These are phyloP conservation scores for Aphidoletes aphidimyza DNA, from an alignment of 2,888 invertebrate species.

Conservation along the genomic window DNA sequence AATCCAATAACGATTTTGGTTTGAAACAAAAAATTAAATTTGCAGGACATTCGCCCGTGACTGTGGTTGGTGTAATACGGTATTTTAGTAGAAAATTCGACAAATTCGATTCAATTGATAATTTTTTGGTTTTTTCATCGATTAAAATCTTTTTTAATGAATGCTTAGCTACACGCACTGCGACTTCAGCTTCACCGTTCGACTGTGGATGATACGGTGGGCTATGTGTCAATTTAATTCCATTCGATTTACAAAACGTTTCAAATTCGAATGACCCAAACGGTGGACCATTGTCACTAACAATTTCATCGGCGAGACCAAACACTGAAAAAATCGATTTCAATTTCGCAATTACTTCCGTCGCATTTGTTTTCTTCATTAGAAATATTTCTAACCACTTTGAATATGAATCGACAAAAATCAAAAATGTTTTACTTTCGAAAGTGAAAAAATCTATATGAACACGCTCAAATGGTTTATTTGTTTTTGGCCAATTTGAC, in stretches of 20 bases:
- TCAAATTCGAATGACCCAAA: constrained; percentile 56
- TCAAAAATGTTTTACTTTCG: constrained; percentile 56
- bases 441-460: constrained; percentile 63
- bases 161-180: constrained; percentile 58
- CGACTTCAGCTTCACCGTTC: constrained; percentile 59
- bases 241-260: constrained; percentile 56
- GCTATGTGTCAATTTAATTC: constrained; percentile 58
- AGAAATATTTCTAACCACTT: constrained; percentile 64
- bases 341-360: constrained; percentile 56
- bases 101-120: not conserved
- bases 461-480: constrained; percentile 61
- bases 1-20: not conserved
- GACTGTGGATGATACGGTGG: constrained; percentile 59
- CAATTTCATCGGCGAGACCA: constrained; percentile 58
- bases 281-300: constrained; percentile 59
- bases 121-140: not conserved
- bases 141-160: constrained; percentile 58
- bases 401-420: constrained; percentile 63
- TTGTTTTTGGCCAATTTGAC: constrained; percentile 57
- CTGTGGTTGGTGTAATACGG: not conserved
- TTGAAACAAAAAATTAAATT: not conserved
- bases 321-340: constrained; percentile 59
- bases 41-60: not conserved
- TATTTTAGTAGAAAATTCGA: not conserved
- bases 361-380: constrained; percentile 57